Conservation (phyloP, 2,888 invertebrate species). For the Auanema sp. region DNA sequence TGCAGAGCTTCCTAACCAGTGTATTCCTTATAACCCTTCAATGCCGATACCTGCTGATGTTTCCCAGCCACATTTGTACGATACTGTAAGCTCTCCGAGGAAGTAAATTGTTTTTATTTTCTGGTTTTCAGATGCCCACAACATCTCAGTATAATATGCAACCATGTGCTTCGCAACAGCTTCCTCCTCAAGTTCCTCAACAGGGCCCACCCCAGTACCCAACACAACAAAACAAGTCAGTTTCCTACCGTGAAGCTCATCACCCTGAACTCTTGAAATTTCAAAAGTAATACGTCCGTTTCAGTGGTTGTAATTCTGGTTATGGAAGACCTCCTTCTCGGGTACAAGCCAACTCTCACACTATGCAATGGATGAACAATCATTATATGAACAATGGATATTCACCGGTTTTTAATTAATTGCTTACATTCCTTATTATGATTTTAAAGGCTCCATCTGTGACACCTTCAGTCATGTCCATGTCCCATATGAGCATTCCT, state of each 20-base stretch:
- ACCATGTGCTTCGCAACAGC: too few relatives aligned
- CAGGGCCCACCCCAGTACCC: background rate
- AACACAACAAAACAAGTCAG: background rate
- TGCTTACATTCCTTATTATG: too few relatives aligned
- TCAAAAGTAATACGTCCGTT: background rate
- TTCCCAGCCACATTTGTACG: background rate
- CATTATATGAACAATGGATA: slow-evolving; percentile 4
- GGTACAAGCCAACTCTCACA: background rate
- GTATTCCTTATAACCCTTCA: background rate
- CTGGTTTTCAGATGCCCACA: background rate
- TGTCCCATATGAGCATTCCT: slow-evolving; percentile 1
- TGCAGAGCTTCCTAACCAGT: background rate
- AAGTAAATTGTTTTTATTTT: too few relatives aligned
- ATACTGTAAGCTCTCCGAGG: background rate
- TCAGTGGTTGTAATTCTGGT: background rate
- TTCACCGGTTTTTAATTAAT: too few relatives aligned
- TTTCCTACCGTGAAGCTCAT: too few relatives aligned
- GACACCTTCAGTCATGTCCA: slow-evolving; percentile 3
- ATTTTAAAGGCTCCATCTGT: background rate
- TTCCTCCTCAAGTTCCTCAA: too few relatives aligned
- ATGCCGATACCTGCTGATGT: slow-evolving; percentile 2
- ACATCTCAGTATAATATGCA: background rate
- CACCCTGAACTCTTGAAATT: background rate
- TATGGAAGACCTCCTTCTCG: slow-evolving; percentile 1
- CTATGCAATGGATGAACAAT: slow-evolving; percentile 3